Evolutionary conservation across 2,888 invertebrate species (phyloP).

Genomic region (Sinhomidia bicolor): DNA sequence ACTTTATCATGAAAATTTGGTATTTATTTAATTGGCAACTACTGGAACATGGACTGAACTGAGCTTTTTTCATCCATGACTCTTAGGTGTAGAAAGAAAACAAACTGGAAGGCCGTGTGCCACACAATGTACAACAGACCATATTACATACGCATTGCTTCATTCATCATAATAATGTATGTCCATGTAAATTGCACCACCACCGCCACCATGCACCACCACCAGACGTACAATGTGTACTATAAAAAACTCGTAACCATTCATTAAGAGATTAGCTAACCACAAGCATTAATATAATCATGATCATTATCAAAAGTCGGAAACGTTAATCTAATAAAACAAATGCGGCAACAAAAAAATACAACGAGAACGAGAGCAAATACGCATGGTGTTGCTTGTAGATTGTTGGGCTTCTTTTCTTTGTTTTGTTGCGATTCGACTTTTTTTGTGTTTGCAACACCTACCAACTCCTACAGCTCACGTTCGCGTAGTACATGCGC

Average conservation of each 20-base stretch:
- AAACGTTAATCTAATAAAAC: conserved; percentile 59
- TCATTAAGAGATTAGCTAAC: conserved; percentile 62
- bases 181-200: not conserved
- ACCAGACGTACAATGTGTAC: not conserved
- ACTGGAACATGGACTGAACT: conserved; percentile 3
- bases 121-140: not conserved
- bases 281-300: conserved; percentile 37
- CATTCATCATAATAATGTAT: not conserved
- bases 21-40: not conserved
- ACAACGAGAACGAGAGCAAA: not conserved
- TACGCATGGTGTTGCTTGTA: too few relatives aligned
- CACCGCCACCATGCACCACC: not conserved
- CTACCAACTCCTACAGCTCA: not conserved
- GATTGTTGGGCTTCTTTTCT: not conserved
- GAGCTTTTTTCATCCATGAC: not conserved
- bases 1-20: not conserved
- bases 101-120: not conserved
- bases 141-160: not conserved
- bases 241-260: not conserved
- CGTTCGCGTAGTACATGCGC: not conserved
- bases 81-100: not conserved
- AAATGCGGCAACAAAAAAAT: not conserved
- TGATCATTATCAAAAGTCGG: conserved; percentile 29
- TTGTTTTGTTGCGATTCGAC: not conserved
- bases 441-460: conserved; percentile 1